These are phyloP conservation scores for Pissodes strobi DNA, from an alignment of 1,140 invertebrate genomes.

Conservation along the genomic window DNA sequence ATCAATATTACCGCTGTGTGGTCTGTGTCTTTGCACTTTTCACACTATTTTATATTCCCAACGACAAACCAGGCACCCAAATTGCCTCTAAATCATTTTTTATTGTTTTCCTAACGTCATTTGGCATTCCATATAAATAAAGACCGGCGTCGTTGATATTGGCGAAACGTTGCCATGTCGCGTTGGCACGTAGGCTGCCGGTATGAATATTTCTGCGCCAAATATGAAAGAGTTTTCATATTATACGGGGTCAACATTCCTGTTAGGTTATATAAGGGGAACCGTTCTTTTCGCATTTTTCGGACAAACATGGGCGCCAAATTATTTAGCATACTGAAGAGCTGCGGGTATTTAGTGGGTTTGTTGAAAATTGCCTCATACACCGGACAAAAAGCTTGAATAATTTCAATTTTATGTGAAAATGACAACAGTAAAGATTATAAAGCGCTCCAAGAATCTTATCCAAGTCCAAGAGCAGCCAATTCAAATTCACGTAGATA, in stretches of 20 bases:
- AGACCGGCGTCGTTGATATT: conserved; percentile 2
- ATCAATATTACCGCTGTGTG: too few relatives aligned
- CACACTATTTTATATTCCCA: conserved; percentile 18
- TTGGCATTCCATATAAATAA: conserved; percentile 22
- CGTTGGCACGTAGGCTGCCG: neutral
- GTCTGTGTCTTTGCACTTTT: conserved; percentile 11
- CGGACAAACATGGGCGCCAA: neutral
- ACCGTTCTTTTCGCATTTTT: neutral
- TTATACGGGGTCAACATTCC: conserved; percentile 5
- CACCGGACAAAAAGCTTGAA: neutral
- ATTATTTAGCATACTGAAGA: neutral
- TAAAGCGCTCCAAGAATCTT: too few relatives aligned
- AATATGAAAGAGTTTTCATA: conserved; percentile 14
- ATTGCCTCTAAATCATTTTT: conserved; percentile 28
- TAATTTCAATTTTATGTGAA: conserved; percentile 1
- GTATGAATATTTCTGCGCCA: neutral
- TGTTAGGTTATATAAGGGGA: neutral
- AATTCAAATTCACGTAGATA: too few relatives aligned
- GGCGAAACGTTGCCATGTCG: neutral
- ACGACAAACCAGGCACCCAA: conserved; percentile 9
- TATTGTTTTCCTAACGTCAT: conserved; percentile 22
- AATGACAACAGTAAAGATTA: too few relatives aligned
- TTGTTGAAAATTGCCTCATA: neutral
- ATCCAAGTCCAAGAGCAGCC: too few relatives aligned
- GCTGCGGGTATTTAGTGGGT: too few relatives aligned